phyloP scores from a whole-genome alignment of 2,797 vertebrate species.

The Leptoclinus maculatus region DNA sequence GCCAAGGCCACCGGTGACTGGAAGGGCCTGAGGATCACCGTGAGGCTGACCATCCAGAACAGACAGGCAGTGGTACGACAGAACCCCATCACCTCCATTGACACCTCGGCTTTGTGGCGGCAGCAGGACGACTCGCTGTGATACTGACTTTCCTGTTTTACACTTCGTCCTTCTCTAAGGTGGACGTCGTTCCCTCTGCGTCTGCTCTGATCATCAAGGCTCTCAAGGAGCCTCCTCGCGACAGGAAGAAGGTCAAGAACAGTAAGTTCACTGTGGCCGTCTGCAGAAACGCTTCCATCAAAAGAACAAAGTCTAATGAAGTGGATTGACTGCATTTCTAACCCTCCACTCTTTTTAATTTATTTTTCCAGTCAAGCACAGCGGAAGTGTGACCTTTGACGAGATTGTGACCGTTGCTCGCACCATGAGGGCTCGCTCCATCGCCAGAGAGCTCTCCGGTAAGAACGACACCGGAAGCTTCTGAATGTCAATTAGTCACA shows the following conservation, averaged over 20 bases:
- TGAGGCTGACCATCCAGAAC: slow-evolving; percentile 98
- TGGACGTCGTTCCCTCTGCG: slow-evolving; percentile 97
- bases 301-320: too few relatives aligned
- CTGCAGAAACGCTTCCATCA: neutral
- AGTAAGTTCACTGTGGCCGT: slow-evolving; percentile 84
- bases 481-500: neutral
- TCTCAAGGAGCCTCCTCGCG: slow-evolving; percentile 96
- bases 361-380: slow-evolving; percentile 91
- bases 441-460: slow-evolving; percentile 96
- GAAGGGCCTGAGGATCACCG: slow-evolving; percentile 97
- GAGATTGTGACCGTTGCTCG: slow-evolving; percentile 91
- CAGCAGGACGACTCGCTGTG: rapidly evolving
- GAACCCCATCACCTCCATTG: rapidly evolving
- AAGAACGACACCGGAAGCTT: slow-evolving; percentile 40
- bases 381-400: slow-evolving; percentile 90
- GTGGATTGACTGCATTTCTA: rapidly evolving
- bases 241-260: slow-evolving; percentile 99
- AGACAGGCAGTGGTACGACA: slow-evolving; percentile 92
- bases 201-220: slow-evolving; percentile 98
- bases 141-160: neutral
- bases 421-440: slow-evolving; percentile 91
- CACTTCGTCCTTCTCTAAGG: slow-evolving; percentile 73
- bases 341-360: neutral
- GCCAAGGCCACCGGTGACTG: slow-evolving; percentile 98
- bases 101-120: neutral